Evolutionary conservation across 1,140 invertebrate genomes (phyloP).

Genomic region (Drosophila pectinifera): DNA sequence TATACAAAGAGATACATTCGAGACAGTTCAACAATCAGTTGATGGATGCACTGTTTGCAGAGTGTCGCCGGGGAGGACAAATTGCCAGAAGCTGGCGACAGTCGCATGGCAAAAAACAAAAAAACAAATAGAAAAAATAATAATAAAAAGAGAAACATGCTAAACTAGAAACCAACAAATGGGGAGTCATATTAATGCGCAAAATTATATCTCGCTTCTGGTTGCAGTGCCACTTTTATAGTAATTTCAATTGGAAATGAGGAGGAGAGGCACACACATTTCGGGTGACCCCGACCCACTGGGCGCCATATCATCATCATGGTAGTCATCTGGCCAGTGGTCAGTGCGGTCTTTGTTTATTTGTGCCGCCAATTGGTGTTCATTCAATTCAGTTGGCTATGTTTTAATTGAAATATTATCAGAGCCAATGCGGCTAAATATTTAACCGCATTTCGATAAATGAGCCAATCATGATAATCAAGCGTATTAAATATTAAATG

Average conservation of each 20-base stretch:
- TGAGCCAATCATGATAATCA: conserved; percentile 27
- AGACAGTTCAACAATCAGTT: conserved; percentile 49
- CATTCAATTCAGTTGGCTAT: conserved; percentile 22
- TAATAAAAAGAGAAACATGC: conserved; percentile 1
- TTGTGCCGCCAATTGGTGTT: conserved; percentile 17
- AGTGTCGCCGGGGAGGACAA: conserved; percentile 19
- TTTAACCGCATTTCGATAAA: conserved; percentile 45
- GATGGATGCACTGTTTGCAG: conserved; percentile 45
- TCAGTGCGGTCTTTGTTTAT: conserved; percentile 32
- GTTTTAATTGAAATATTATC: conserved; percentile 48
- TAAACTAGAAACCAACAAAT: conserved; percentile 18
- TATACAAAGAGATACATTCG: conserved; percentile 44
- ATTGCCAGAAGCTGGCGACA: conserved; percentile 30
- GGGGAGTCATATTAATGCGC: conserved; percentile 24
- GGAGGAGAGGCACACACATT: background rate
- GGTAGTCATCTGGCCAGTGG: conserved; percentile 1
- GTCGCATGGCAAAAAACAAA: conserved; percentile 1
- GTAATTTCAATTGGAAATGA: conserved; percentile 1
- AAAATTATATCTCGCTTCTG: conserved; percentile 12
- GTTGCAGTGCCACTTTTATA: conserved; percentile 10
- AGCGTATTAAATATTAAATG: conserved; percentile 31
- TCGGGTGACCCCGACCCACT: conserved; percentile 26
- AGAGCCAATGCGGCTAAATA: conserved; percentile 17
- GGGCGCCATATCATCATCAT: background rate
- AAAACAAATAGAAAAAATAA: background rate